Conservation (phyloP, 2,113 vertebrate species). For the Ctenomys sociabilis region DNA sequence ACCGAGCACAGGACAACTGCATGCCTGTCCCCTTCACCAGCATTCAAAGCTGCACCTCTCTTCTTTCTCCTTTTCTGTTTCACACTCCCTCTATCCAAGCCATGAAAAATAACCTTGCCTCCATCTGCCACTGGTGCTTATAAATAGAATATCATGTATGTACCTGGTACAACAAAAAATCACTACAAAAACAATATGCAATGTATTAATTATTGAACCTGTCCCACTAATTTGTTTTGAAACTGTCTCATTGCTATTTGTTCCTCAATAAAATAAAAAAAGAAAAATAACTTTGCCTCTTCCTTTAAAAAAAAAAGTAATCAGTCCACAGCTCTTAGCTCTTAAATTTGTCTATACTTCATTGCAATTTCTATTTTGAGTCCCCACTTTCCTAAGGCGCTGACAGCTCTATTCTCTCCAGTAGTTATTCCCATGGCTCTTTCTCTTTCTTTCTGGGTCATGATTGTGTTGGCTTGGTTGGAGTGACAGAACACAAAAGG, state of each 20-base stretch:
- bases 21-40: not conserved
- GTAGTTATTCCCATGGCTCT: not conserved
- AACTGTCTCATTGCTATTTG: no score
- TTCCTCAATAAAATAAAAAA: no score
- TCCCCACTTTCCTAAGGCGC: not conserved
- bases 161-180: no score
- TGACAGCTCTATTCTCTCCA: not conserved
- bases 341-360: not conserved
- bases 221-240: no score
- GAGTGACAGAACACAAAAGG: not conserved
- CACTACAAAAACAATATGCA: no score
- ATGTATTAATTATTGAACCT: no score
- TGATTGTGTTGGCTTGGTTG: not conserved
- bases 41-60: not conserved
- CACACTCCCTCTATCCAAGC: not conserved
- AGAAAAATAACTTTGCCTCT: slow-evolving; percentile 22
- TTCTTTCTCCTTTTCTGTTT: not conserved
- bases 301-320: not conserved
- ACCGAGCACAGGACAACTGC: not conserved
- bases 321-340: not conserved
- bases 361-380: slow-evolving; percentile 10
- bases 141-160: no score
- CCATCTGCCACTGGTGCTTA: no score
- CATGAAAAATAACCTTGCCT: slow-evolving; percentile 17
- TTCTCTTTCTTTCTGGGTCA: not conserved